Base-by-base conservation (phyloP, 2,888 invertebrate species). In the Chymomyza procnemis region DNA sequence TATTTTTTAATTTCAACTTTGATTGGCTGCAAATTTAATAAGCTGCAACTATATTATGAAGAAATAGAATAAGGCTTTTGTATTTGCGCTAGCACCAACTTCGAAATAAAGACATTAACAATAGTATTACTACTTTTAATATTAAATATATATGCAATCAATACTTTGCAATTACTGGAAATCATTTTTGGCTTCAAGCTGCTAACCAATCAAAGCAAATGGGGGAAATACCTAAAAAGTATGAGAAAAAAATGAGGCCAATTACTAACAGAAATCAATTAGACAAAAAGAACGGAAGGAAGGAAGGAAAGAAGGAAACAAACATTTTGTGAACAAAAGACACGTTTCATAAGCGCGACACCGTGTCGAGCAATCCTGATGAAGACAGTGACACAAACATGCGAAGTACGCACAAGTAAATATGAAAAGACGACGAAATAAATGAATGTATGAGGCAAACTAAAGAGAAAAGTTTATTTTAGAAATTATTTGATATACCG, bases 231-330 rank as follows among this genome's bases (percentile, higher is more conserved):
- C 34, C 65, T 58, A 19, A 57, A 60, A n/a, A 12, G 6, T 19
- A 47, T 5, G 16, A 50, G 1, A 56, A 19, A 65, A 52, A 64
- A 63, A 71, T 56, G 73, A 67, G 63, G 66, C 60, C 70, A 77
- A 74, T 71, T 78, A 69, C 68, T 52, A 73, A 67, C 18, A 60
- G 64, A 71, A 78, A 78, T 78, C 76, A 76, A 73, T 71, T 74
- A 73, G 73, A 67, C 68, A 71, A 61, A 71, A 65, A 64, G 69
- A 67, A 71, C 52, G 52, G 48, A 56, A 61, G 47, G 41, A 52
- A 19, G 16, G 21, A 57, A 26, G 47, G 48, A n/a, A 18, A 34
- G 55, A 57, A 22, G 57, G 50, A 41, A 74, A 68, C 69, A 68
- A 19, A 50, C 50, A 61, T 59, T 64, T 61, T 54, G 19, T 54